Conservation (phyloP, 2,113 vertebrate species). For the Poicephalus gulielmi region DNA sequence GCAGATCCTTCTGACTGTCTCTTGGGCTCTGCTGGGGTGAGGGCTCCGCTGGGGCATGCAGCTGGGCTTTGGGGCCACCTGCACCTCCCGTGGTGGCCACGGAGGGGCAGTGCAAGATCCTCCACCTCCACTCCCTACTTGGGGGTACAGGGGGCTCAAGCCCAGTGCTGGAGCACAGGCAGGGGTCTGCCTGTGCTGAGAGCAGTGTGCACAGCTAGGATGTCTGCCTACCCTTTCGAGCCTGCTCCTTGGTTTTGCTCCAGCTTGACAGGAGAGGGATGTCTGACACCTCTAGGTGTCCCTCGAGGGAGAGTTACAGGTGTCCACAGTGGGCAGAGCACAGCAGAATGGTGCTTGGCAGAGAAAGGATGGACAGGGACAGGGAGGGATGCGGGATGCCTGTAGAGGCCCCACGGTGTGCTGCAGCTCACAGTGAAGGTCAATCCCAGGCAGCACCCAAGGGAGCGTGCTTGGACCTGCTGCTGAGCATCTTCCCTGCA, state of each 20-base stretch:
- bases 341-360: neutral
- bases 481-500: neutral
- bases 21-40: neutral
- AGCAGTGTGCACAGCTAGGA: accelerated
- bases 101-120: slow-evolving; percentile 13
- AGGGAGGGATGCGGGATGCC: neutral
- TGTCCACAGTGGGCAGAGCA: neutral
- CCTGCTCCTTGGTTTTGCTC: neutral
- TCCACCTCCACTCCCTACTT: accelerated
- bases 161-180: neutral
- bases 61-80: neutral
- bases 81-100: slow-evolving; percentile 3
- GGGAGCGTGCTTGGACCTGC: neutral
- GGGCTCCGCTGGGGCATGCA: accelerated
- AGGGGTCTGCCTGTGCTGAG: accelerated
- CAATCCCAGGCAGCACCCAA: accelerated
- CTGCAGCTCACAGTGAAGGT: neutral
- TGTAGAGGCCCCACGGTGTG: neutral
- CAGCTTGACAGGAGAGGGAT: accelerated
- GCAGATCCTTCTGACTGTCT: accelerated
- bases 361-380: neutral
- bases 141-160: neutral
- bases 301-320: neutral
- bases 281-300: neutral
- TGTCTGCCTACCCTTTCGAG: neutral